Evolutionary conservation across 2,797 vertebrate genomes (phyloP).

Genomic region (Odontamblyopus lacepedii): DNA sequence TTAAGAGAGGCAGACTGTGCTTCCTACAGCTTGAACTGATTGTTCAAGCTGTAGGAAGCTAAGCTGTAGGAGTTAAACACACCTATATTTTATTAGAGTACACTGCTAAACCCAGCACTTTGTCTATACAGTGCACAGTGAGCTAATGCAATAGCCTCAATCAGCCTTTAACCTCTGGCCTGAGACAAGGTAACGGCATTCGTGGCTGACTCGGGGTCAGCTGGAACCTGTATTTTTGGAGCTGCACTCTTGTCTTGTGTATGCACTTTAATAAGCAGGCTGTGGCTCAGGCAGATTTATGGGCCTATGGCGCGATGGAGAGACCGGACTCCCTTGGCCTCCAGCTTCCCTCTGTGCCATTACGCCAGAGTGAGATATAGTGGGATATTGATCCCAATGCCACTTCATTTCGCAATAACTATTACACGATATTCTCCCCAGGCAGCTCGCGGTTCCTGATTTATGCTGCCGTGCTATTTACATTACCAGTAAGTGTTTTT

Average conservation of each 20-base stretch:
- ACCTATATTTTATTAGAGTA: conserved; percentile 22
- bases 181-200: conserved; percentile 63
- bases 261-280: conserved; percentile 86
- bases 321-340: conserved; percentile 94
- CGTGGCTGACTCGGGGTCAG: conserved; percentile 71
- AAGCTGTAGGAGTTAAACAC: neutral
- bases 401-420: conserved; percentile 98
- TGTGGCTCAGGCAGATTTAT: conserved; percentile 92
- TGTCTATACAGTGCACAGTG: neutral
- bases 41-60: neutral
- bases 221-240: conserved; percentile 73
- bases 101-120: neutral
- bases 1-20: neutral
- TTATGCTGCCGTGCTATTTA: conserved; percentile 83
- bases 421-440: conserved; percentile 87
- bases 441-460: conserved; percentile 76
- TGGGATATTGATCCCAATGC: conserved; percentile 97
- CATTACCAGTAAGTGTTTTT: conserved; percentile 85
- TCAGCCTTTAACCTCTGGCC: conserved; percentile 64
- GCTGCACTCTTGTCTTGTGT: conserved; percentile 82
- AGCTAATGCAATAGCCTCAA: conserved; percentile 47
- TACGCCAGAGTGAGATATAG: conserved; percentile 96
- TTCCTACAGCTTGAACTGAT: conserved; percentile 26
- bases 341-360: conserved; percentile 90
- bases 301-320: conserved; percentile 90